phyloP scores from a whole-genome alignment of 2,888 invertebrate genomes.

The Liodrosophila aerea region DNA sequence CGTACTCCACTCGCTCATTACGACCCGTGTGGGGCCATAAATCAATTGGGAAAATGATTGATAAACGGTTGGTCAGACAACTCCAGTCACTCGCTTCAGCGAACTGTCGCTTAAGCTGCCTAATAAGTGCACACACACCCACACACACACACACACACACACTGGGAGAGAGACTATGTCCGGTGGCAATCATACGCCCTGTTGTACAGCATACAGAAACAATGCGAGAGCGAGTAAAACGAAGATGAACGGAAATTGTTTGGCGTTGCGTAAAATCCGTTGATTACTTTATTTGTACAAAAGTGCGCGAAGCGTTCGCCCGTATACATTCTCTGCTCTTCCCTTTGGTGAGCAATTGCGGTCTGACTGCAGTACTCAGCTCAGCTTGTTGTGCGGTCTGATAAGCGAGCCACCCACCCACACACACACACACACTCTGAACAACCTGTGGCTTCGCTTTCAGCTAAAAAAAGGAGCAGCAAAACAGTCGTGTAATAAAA shows the following conservation, averaged over 20 bases:
- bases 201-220: slow-evolving; percentile 24
- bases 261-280: slow-evolving; percentile 65
- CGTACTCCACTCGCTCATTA: slow-evolving; percentile 44
- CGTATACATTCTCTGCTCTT: slow-evolving; percentile 1
- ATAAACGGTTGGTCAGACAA: slow-evolving; percentile 56
- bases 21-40: slow-evolving; percentile 43
- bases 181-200: slow-evolving; percentile 59
- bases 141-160: too few relatives aligned
- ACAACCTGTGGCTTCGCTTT: slow-evolving; percentile 65
- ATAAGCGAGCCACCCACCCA: slow-evolving; percentile 45
- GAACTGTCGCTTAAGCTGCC: slow-evolving; percentile 36
- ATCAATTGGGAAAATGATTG: slow-evolving; percentile 71
- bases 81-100: slow-evolving; percentile 16
- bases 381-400: slow-evolving; percentile 34
- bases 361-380: slow-evolving; percentile 1
- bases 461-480: background rate
- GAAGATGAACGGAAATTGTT: slow-evolving; percentile 55
- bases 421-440: slow-evolving; percentile 9
- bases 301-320: slow-evolving; percentile 40
- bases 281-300: slow-evolving; percentile 75
- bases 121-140: slow-evolving; percentile 34
- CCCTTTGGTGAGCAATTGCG: slow-evolving; percentile 13
- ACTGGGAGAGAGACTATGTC: too few relatives aligned
- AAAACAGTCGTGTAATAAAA: slow-evolving; percentile 46
- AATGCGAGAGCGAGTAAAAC: slow-evolving; percentile 10